These are phyloP conservation scores for Corapipo altera DNA, from an alignment of 2,113 vertebrate species.

Conservation along the genomic window DNA sequence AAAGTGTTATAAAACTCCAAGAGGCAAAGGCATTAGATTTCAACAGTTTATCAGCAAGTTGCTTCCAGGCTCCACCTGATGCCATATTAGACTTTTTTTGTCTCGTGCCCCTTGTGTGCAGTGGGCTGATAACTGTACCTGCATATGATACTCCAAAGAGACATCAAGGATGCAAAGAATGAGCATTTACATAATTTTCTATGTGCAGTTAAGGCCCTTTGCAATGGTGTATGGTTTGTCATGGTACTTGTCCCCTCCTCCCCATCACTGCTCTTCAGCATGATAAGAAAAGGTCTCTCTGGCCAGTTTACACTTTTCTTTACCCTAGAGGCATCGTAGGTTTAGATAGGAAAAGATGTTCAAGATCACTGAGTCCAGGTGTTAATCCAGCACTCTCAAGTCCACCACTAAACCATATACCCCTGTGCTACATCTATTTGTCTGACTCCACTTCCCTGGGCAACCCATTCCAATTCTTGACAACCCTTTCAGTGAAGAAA, in stretches of 20 bases:
- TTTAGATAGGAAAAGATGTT: neutral
- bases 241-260: neutral
- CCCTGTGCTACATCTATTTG: neutral
- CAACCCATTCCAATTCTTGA: neutral
- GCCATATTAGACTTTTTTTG: neutral
- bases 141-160: neutral
- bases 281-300: neutral
- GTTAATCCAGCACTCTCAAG: neutral
- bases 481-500: neutral
- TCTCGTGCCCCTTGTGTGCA: accelerated
- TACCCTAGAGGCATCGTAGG: neutral
- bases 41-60: neutral
- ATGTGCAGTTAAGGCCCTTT: neutral
- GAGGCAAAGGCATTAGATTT: neutral
- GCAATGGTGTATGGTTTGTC: accelerated
- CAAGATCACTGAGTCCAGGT: neutral
- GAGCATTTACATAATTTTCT: neutral
- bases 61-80: neutral
- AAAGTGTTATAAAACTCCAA: neutral
- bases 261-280: neutral
- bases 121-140: accelerated
- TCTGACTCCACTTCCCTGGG: neutral
- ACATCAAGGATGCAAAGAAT: neutral
- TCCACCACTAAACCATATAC: too few species aligned
- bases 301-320: neutral